phyloP scores from a whole-genome alignment of 2,113 vertebrate species.

The Misgurnus anguillicaudatus region DNA sequence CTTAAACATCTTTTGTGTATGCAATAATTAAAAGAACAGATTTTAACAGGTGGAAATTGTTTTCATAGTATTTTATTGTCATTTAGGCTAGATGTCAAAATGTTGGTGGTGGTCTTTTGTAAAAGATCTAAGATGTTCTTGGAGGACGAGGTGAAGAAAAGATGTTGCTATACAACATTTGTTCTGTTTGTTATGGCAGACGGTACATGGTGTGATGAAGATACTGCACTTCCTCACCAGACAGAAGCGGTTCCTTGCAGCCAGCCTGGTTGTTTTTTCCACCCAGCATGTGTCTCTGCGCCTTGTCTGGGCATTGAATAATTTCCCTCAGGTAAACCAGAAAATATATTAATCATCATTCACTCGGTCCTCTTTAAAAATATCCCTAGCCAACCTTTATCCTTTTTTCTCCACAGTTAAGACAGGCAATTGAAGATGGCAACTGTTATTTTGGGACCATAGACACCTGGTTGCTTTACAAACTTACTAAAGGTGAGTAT shows the following conservation, averaged over 20 bases:
- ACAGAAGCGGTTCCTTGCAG: conserved; percentile 77
- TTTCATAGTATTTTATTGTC: no score
- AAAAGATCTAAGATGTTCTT: no score
- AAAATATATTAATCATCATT: not conserved
- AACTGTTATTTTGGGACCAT: conserved; percentile 94
- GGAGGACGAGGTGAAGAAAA: no score
- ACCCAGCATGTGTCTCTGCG: conserved; percentile 87
- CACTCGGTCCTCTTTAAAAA: not conserved
- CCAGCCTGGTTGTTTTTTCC: conserved; percentile 84
- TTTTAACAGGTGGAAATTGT: no score
- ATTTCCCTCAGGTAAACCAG: conserved; percentile 44
- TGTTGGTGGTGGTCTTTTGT: no score
- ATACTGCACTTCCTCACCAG: conserved; percentile 85
- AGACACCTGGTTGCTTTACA: conserved; percentile 92
- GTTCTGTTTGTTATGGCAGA: conserved; percentile 65
- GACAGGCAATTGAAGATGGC: conserved; percentile 77
- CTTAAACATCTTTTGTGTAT: no score
- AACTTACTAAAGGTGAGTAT: conserved; percentile 85
- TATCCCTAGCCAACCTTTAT: not conserved
- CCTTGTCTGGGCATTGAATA: conserved; percentile 86
- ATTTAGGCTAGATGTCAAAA: no score
- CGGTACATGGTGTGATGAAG: conserved; percentile 77
- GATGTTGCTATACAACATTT: no score
- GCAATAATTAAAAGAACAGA: no score
- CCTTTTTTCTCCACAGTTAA: conserved; percentile 70